Evolutionary conservation across 1,140 invertebrate species (phyloP).

Genomic region (Polyergus mexicanus): DNA sequence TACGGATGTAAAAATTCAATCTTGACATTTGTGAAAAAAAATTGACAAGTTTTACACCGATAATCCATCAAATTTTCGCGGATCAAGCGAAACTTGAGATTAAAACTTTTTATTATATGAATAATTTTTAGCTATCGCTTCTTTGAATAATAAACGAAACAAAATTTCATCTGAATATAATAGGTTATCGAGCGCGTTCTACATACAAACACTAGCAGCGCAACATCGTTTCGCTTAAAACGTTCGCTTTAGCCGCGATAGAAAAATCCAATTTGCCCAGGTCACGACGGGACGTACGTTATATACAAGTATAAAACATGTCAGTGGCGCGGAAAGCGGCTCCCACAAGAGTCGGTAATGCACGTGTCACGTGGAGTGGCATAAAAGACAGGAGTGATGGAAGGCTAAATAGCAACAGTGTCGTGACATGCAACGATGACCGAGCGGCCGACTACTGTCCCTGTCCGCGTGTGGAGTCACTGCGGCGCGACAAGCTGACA

Average conservation of each 20-base stretch:
- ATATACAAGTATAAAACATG: slow-evolving; percentile 55
- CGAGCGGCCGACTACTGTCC: slow-evolving; percentile 76
- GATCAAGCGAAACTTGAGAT: not conserved
- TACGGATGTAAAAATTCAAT: slow-evolving; percentile 40
- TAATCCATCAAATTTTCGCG: not conserved
- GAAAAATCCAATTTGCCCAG: slow-evolving; percentile 63
- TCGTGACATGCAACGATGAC: slow-evolving; percentile 80
- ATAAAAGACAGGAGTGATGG: slow-evolving; percentile 81
- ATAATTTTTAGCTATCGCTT: not conserved
- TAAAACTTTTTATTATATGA: slow-evolving; percentile 10
- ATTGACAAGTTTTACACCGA: not conserved
- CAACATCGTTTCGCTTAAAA: slow-evolving; percentile 44
- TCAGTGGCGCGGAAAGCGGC: slow-evolving; percentile 71
- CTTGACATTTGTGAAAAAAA: not conserved
- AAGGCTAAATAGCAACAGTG: slow-evolving; percentile 81
- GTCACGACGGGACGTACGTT: slow-evolving; percentile 50
- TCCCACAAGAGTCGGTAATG: slow-evolving; percentile 66
- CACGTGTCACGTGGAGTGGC: slow-evolving; percentile 78
- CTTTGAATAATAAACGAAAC: not conserved
- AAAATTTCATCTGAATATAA: not conserved
- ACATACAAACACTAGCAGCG: not conserved
- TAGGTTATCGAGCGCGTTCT: slow-evolving; percentile 19
- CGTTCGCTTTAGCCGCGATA: slow-evolving; percentile 36
- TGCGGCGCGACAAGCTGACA: slow-evolving; percentile 82
- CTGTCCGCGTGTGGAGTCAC: slow-evolving; percentile 77